Evolutionary conservation across 2,888 invertebrate genomes (phyloP), one percentile per base, ranked within the genome.

Genomic region (Ennomos fuscantarius): DNA sequence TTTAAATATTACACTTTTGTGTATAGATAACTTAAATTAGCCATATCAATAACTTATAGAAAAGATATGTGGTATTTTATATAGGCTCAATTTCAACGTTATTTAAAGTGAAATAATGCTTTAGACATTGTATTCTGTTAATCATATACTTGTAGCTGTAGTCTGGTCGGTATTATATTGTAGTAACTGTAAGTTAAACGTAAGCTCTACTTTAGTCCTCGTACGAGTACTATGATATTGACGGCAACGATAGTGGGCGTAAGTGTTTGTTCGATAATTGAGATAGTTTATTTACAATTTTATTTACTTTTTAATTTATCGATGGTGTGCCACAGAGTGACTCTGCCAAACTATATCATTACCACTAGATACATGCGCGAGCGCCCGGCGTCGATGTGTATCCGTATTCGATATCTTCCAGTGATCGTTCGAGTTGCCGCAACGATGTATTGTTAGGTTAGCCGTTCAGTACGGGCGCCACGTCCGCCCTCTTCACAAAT

Each of bases 31-130:
- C 91, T 92, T 92, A 92, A 92, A 91, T 92, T 92, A 93, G 93
- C 93, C 93, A 93, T 93, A 93, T 93, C 93, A 93, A 91, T 92
- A 90, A 91, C 91, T 92, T 91, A 92, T 90, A 91, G 88, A 87
- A 91, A 90, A 92, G 91, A 92, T 91, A 90, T 89, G 91, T 92
- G 92, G 92, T 92, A 92, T 92, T 91, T 92, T 91, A 90, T 92
- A 91, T 91, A 92, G 91, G 92, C 92, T 91, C 91, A 91, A 91
- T 91, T 90, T 91, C 89, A 91, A 89, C 85, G 92, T 91, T 92
- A 91, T 90, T 91, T 89, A 91, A 92, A 91, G 89, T 90, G 92
- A 90, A 90, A 91, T 91, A 91, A 70, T 91, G 92, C 92, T 90
- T 92, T 91, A 91, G 90, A 91, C 67, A 65, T 68, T 63, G 67